phyloP scores from a whole-genome alignment of 2,113 vertebrate species.

The Passer domesticus region DNA sequence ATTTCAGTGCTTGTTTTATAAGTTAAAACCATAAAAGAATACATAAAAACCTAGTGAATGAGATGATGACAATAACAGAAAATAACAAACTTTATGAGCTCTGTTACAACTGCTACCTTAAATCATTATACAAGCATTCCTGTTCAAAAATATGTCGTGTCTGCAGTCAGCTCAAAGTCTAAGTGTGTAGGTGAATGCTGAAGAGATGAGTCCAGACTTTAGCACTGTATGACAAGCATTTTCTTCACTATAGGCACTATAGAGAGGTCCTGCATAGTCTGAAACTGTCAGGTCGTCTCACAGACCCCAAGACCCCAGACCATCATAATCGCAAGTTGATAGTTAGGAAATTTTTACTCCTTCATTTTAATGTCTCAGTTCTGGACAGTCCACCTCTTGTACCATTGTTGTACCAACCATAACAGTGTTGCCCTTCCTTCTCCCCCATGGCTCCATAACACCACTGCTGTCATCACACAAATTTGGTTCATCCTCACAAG shows the following conservation, averaged over 20 bases:
- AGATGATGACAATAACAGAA: neutral
- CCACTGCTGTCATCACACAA: neutral
- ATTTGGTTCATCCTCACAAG: neutral
- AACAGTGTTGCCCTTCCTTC: neutral
- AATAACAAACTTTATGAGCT: neutral
- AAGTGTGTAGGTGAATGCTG: neutral
- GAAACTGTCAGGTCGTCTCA: neutral
- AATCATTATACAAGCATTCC: neutral
- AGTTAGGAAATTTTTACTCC: neutral
- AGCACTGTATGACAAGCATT: neutral
- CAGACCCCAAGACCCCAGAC: neutral
- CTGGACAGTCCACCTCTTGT: neutral
- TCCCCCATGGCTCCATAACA: accelerated
- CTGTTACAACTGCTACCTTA: neutral
- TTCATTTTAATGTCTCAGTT: neutral
- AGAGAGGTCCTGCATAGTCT: neutral
- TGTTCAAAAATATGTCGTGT: neutral
- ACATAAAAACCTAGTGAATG: neutral
- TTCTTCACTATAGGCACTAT: neutral
- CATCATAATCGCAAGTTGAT: neutral
- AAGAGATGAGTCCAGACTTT: neutral
- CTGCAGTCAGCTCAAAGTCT: neutral
- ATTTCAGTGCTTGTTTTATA: neutral
- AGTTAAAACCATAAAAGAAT: neutral
- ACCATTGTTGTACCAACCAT: neutral